Base-by-base conservation (phyloP, 2,113 vertebrate species). In the Daboia siamensis region DNA sequence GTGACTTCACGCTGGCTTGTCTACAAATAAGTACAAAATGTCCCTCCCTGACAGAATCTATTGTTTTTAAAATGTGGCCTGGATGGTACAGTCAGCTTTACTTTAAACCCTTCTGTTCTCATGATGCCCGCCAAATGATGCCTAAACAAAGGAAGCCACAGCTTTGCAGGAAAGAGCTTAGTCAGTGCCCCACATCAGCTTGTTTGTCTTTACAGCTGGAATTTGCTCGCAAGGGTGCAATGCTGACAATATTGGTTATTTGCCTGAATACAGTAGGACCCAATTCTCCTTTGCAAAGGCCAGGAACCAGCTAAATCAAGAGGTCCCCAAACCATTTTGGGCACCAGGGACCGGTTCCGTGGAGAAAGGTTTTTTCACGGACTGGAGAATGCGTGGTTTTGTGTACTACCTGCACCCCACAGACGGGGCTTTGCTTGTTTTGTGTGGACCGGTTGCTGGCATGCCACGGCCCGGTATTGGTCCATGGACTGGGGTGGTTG, bases 101-200 rank as follows among this genome's bases (percentile, higher is more conserved):
- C 24, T 61, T 86, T 96, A 95, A 95, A 94, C 94, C 95, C 95
- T 90, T 92, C 84, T 90, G 90, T 85, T 92, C 92, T 55, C 87
- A 69, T 87, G 93, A 29, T 33, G n/a, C 0, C 0, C 33, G 26
- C 90, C 93, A 54, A 91, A 90, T 21, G 88, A 64, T 2, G n/a
- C 11, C 69, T n/a, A 85, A 95, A 96, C 94, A 95, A 94, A 97
- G 92, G 91, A 93, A 91, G 9, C 84, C 74, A 80, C 57, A 93
- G 94, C 92, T 0, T 29, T 92, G 39, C 46, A 48, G 33, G 85
- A 93, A 93, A 94, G 87, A 69, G 94, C 95, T 90, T 80, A 8
- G 51, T 97, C 95, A 95, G 96, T 95, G 91, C 85, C 93, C 96
- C 33, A 88, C 24, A 4, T 91, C 84, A 95, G 95, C 94, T 91